Evolutionary conservation across 23 tunicate species (phyloP).

Genomic region (Trididemnum nubilum): DNA sequence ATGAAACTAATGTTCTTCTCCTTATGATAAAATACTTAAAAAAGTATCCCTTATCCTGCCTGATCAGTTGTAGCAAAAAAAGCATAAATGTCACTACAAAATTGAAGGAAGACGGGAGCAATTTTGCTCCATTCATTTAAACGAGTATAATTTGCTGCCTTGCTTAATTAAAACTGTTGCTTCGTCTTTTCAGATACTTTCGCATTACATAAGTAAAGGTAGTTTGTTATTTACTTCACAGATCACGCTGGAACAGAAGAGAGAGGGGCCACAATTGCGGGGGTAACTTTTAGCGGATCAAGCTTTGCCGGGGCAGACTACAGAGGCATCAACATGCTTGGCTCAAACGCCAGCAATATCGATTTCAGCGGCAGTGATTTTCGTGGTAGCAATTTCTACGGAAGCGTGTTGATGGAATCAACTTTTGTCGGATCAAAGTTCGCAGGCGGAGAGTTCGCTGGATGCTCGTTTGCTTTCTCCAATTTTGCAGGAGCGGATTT

Average conservation of each 20-base stretch:
- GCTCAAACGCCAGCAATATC: neutral
- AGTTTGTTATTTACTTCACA: no score
- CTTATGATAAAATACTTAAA: no score
- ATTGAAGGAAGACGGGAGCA: no score
- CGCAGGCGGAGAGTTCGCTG: neutral
- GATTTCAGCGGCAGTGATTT: slow-evolving; percentile 19
- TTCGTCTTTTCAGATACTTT: no score
- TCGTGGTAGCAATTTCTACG: slow-evolving; percentile 1
- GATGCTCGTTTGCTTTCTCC: neutral
- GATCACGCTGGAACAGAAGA: neutral
- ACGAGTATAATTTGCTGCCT: no score
- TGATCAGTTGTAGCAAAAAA: no score
- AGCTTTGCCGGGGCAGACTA: neutral
- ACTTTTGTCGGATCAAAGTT: neutral
- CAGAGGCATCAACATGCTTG: slow-evolving; percentile 5
- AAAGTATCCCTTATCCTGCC: no score
- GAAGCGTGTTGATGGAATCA: neutral
- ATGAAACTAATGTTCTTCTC: no score
- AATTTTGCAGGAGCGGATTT: neutral
- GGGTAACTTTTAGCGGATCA: neutral
- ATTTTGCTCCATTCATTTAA: no score
- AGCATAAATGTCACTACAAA: no score
- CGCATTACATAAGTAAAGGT: no score
- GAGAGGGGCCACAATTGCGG: neutral
- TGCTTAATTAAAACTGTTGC: no score